Conservation (phyloP, 2,797 vertebrate genomes). For the Ptychadena robeensis region DNA sequence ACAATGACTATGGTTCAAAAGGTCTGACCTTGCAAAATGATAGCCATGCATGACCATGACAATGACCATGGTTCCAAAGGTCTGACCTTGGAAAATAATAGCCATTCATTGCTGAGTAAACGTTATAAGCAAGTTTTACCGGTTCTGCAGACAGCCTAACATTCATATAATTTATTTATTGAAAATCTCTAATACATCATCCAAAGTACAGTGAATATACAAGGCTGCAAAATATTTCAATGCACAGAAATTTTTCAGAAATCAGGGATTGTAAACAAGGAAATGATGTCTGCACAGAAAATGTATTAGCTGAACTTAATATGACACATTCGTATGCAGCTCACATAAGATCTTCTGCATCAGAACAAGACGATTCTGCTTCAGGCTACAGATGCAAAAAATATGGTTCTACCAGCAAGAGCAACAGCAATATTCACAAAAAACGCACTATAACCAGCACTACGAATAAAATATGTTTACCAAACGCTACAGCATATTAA, state of each 20-base stretch:
- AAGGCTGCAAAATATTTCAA: not conserved
- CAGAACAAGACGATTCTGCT: conserved; percentile 28
- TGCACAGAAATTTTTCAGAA: not conserved
- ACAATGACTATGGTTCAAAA: too few species aligned
- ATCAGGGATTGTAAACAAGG: not conserved
- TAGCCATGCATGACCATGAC: too few species aligned
- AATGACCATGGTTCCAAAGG: not conserved
- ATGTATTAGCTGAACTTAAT: conserved; percentile 28
- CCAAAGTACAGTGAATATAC: conserved; percentile 6
- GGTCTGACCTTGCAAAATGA: too few species aligned
- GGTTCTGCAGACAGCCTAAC: not conserved
- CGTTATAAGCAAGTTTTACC: not conserved
- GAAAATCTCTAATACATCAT: not conserved
- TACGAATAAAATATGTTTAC: conserved; percentile 17
- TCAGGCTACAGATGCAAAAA: conserved; percentile 40
- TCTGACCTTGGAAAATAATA: not conserved
- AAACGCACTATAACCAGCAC: not conserved
- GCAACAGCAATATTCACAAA: not conserved
- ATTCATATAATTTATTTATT: not conserved
- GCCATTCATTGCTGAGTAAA: not conserved
- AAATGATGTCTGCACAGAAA: conserved; percentile 26
- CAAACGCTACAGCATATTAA: not conserved
- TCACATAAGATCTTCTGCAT: conserved; percentile 29
- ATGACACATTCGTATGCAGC: conserved; percentile 26
- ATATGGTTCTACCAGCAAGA: conserved; percentile 33